phyloP scores from a whole-genome alignment of 2,888 invertebrate genomes.

The Oasisia sp. region DNA sequence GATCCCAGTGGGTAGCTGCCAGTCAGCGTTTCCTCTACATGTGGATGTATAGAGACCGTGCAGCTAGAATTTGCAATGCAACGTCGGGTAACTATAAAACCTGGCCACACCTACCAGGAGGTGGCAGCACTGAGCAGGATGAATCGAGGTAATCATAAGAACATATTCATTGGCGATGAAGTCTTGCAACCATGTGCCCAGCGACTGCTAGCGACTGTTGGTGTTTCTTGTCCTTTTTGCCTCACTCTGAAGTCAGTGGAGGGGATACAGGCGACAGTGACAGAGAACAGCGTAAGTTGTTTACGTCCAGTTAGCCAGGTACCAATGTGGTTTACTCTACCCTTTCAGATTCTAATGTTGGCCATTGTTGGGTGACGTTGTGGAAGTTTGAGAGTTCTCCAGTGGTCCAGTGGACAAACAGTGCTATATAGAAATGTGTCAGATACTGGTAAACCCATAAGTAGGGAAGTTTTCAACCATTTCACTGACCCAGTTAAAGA shows the following conservation, averaged over 20 bases:
- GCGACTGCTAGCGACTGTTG: background rate
- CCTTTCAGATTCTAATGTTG: background rate
- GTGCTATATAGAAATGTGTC: too few relatives aligned
- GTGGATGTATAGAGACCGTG: background rate
- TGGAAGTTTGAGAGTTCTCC: background rate
- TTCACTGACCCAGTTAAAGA: too few relatives aligned
- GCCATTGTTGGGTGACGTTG: background rate
- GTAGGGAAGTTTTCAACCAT: too few relatives aligned
- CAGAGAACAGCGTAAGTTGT: background rate
- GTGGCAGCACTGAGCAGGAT: background rate
- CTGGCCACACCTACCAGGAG: background rate
- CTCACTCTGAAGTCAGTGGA: background rate
- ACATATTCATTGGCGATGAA: background rate
- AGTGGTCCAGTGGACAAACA: background rate
- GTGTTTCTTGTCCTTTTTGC: constrained; percentile 14
- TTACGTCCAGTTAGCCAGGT: background rate
- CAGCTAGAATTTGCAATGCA: background rate
- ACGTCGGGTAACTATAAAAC: background rate
- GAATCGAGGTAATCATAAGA: background rate
- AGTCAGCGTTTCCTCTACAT: background rate
- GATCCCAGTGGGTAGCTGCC: background rate
- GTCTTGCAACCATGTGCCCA: background rate
- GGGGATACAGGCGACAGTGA: background rate
- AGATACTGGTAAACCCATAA: too few relatives aligned
- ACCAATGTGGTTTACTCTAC: background rate